Base-by-base conservation (phyloP, 2,113 vertebrate genomes). In the Protomyctophum bolini region DNA sequence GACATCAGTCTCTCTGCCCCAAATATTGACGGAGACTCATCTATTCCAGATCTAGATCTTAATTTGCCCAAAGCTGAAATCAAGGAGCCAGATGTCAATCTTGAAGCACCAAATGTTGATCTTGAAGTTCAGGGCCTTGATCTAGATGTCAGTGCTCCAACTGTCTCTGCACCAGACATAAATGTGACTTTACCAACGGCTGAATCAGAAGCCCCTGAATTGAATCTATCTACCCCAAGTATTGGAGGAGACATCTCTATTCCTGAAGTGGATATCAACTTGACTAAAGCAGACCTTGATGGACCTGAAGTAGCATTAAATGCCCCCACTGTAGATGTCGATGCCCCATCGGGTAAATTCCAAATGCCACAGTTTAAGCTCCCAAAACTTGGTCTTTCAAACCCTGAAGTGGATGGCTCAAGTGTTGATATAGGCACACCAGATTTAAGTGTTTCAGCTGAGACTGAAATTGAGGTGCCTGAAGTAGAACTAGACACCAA, bases 321-420 rank as follows among this genome's bases (percentile, higher is more conserved):
- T 52, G 58, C 73, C 15, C 79, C 85, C 78, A 72, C 60, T 46
- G 14, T 68, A 15, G 68, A 77, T 50, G n/a, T 86, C 2, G 63
- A 82, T 76, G 29, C 81, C 28, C 7, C 66, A 15, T 9, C 77
- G 6, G 83, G 83, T n/a, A 85, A 88, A 48, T 83, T 84, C 58
- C 87, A 81, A 72, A 29, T 73, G 45, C 83, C 84, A 41, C 50
- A 83, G 72, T 86, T 85, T 48, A 93, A 91, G 2, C 57, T 83
- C 56, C 86, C 85, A 47, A 81, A 80, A 15, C 58, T 91, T 64
- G 77, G 69, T 33, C 58, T 82, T 61, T 86, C 86, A 64, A 72
- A 72, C 46, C 52, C 86, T 52, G 80, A 80, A n/a, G 61, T 75
- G 47, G 80, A 91, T 28, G 46, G 68, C 70, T 80, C 86, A 12